phyloP scores from a whole-genome alignment of 2,888 invertebrate genomes.

The Nephrotoma flavescens region DNA sequence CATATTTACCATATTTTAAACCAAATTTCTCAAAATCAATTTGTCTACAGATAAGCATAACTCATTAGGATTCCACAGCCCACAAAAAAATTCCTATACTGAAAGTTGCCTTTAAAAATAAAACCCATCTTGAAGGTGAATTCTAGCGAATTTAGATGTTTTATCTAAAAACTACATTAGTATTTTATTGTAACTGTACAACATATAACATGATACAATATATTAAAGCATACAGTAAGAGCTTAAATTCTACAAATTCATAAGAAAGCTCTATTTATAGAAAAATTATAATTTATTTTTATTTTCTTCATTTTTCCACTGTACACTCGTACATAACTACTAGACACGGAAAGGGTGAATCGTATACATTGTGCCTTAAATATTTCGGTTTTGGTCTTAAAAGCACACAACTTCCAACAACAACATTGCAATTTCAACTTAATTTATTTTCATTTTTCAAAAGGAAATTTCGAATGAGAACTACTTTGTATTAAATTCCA shows the following conservation, averaged over 20 bases:
- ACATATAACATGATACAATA: neutral
- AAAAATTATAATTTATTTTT: neutral
- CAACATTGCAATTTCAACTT: neutral
- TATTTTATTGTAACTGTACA: neutral
- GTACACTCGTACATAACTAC: neutral
- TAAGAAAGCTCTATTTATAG: neutral
- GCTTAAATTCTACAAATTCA: neutral
- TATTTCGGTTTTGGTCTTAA: neutral
- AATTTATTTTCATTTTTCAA: neutral
- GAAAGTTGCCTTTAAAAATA: neutral
- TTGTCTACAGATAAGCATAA: neutral
- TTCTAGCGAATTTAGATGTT: neutral
- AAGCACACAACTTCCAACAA: neutral
- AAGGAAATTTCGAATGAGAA: neutral
- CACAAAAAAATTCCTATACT: neutral
- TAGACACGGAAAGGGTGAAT: neutral
- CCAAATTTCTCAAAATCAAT: neutral
- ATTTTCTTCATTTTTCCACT: neutral
- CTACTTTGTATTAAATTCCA: neutral
- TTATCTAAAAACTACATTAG: neutral
- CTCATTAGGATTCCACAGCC: neutral
- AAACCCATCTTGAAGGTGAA: neutral
- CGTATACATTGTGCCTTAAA: neutral
- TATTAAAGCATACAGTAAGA: neutral
- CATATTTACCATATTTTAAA: neutral